Conservation (phyloP, 2,888 invertebrate genomes). For the Ceratothoa steindachneri region DNA sequence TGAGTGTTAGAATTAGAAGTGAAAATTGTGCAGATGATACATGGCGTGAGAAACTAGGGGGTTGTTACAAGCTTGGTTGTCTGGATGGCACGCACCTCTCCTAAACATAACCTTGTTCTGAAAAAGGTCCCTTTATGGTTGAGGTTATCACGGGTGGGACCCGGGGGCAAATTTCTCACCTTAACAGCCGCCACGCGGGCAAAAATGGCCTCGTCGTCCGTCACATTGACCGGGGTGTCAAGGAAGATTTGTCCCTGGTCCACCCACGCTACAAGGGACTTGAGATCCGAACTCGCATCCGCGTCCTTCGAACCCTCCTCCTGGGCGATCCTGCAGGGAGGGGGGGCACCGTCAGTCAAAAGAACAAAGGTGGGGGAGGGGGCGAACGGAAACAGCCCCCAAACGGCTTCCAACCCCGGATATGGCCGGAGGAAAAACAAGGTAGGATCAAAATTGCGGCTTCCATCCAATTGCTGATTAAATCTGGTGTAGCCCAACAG, state of each 20-base stretch:
- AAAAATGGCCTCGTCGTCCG: slow-evolving; percentile 36
- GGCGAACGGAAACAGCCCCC: too few species aligned
- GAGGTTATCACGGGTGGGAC: too few species aligned
- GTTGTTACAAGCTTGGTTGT: too few species aligned
- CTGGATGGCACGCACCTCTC: too few species aligned
- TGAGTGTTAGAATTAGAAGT: too few species aligned
- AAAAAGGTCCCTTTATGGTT: too few species aligned
- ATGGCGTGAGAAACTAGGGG: too few species aligned
- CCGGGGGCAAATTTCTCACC: too few species aligned
- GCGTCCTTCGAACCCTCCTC: not conserved
- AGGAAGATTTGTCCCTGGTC: slow-evolving; percentile 33
- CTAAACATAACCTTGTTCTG: too few species aligned
- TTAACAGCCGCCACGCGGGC: slow-evolving; percentile 40
- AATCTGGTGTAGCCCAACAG: too few species aligned
- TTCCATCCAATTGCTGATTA: not conserved
- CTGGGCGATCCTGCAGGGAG: not conserved
- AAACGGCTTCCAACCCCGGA: not conserved
- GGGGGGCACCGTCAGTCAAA: too few species aligned
- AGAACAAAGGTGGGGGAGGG: not conserved
- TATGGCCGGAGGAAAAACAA: not conserved
- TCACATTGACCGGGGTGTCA: slow-evolving; percentile 42
- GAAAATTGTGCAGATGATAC: too few species aligned
- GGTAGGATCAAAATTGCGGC: not conserved
- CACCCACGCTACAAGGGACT: slow-evolving; percentile 26
- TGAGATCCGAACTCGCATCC: slow-evolving; percentile 18